These are phyloP conservation scores for Hippocampus comes DNA, from an alignment of 2,113 vertebrate genomes.

Conservation along the genomic window DNA sequence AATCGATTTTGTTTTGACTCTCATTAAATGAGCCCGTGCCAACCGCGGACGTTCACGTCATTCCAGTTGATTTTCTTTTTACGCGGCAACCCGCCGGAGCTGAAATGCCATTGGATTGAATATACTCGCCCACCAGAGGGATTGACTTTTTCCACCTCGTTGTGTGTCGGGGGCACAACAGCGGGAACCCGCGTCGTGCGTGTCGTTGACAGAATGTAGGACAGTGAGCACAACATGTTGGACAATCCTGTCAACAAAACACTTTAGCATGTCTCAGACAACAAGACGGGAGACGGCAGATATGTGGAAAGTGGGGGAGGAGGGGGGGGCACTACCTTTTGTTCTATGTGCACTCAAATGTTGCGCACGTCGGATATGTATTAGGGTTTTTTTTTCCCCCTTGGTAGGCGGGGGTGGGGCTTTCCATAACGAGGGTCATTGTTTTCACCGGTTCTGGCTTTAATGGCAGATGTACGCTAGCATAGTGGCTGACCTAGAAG, in stretches of 20 bases:
- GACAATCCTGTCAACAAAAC: neutral
- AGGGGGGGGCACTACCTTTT: constrained; percentile 17
- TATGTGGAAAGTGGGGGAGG: constrained; percentile 26
- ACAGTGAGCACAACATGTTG: neutral
- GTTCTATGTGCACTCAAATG: constrained; percentile 11
- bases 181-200: neutral
- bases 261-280: constrained; percentile 34
- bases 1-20: too few relatives aligned
- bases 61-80: too few relatives aligned
- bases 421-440: constrained; percentile 42
- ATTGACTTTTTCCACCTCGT: too few relatives aligned
- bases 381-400: constrained; percentile 10
- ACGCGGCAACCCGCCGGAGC: too few relatives aligned
- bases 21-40: too few relatives aligned
- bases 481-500: constrained; percentile 59
- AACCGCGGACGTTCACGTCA: too few relatives aligned
- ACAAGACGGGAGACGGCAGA: constrained; percentile 28
- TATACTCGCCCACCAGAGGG: too few relatives aligned
- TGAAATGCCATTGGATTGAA: too few relatives aligned
- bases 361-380: constrained; percentile 22
- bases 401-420: constrained; percentile 14
- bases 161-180: too few relatives aligned
- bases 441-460: constrained; percentile 44
- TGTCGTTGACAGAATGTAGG: neutral
- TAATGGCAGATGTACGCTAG: constrained; percentile 56